phyloP scores from a whole-genome alignment of 2,797 vertebrate genomes.

The Hafferia zeledoni region DNA sequence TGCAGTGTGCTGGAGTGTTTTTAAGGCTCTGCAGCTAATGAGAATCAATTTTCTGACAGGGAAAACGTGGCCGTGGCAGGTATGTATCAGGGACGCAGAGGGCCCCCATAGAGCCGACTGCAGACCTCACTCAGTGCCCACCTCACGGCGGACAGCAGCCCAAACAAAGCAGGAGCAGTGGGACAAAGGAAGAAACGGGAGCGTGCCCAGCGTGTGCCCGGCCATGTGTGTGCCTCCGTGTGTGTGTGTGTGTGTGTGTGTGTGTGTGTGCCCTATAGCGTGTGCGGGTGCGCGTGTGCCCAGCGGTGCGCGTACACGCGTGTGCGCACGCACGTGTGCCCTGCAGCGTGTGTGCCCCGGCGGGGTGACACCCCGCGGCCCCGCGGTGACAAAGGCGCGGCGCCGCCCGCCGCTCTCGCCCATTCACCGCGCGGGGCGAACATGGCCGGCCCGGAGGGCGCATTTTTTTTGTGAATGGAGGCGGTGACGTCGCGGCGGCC shows the following conservation, averaged over 20 bases:
- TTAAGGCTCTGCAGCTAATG: neutral
- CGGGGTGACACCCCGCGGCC: neutral
- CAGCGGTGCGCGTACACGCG: neutral
- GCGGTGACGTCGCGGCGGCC: neutral
- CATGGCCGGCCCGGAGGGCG: neutral
- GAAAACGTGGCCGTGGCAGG: neutral
- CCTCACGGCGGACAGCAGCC: neutral
- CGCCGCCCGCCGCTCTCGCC: neutral
- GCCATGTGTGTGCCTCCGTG: neutral
- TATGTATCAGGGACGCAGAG: fast-evolving
- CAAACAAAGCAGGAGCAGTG: fast-evolving
- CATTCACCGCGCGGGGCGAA: neutral
- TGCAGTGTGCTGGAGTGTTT: fast-evolving
- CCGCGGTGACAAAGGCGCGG: neutral
- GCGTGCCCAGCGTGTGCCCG: neutral
- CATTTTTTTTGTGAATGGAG: neutral
- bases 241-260: no score
- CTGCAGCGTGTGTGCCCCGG: neutral
- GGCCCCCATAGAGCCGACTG: neutral
- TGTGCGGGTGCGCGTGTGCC: neutral
- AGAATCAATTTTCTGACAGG: neutral
- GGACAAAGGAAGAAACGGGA: neutral
- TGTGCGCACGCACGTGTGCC: neutral
- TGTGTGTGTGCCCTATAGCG: neutral
- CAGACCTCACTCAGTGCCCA: fast-evolving